Conservation (phyloP, 2,113 vertebrate species). For the Capreolus pygargus region DNA sequence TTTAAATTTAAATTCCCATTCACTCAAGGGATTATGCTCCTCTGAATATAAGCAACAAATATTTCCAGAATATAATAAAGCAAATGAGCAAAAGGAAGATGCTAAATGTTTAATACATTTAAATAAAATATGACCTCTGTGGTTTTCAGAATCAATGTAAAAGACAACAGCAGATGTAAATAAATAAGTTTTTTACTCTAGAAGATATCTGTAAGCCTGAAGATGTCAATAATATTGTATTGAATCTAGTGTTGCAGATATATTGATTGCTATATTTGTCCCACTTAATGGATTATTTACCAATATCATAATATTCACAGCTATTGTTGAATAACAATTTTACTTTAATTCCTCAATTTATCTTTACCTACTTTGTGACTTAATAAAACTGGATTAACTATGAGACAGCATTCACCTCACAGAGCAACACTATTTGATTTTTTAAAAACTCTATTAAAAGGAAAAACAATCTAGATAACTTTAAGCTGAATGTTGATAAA, state of each 20-base stretch:
- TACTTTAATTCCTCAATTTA: background rate
- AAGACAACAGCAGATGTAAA: background rate
- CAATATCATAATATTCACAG: background rate
- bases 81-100: background rate
- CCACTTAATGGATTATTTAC: background rate
- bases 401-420: background rate
- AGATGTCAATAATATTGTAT: background rate
- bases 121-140: background rate
- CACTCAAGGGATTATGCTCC: background rate
- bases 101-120: background rate
- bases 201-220: background rate
- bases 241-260: background rate
- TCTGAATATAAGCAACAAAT: slow-evolving; percentile 18
- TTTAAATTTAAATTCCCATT: slow-evolving; percentile 19
- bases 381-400: background rate
- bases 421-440: background rate
- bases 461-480: slow-evolving; percentile 5
- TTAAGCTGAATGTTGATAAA: slow-evolving; percentile 5
- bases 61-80: background rate
- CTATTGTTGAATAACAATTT: background rate
- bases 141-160: background rate
- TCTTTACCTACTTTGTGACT: background rate
- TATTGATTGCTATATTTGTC: background rate
- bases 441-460: slow-evolving; percentile 23
- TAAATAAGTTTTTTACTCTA: background rate